Base-by-base conservation (phyloP, 2,797 vertebrate species). In the Florisuga fusca region DNA sequence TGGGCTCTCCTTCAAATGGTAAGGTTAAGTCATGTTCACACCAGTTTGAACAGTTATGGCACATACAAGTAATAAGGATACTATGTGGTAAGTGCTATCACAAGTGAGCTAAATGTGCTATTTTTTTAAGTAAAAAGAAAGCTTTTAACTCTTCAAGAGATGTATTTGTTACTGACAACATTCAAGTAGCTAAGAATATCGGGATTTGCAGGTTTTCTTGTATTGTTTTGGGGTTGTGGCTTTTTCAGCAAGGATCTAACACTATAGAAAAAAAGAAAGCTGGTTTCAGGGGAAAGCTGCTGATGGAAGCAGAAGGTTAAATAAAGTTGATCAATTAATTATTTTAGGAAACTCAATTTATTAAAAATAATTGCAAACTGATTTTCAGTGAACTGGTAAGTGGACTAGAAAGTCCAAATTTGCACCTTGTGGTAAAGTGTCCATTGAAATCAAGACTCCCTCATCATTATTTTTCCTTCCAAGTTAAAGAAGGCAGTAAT, bases 201-300 rank as follows among this genome's bases (percentile, higher is more conserved):
- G 7, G 2, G 2, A 19, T 74, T 23, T 18, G 23, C 16, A 8
- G 10, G 16, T 61, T 8, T 5, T 16, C 3, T 3, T 8, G 29
- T 7, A 48, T 50, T 45, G 33, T 46, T 46, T 29, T 53, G 51
- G 48, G 48, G 23, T 26, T 51, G 50, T 25, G 5, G 15, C 21
- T 50, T 34, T n/a, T 23, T 18, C 7, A 58, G n/a, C 34, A 19
- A 80, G 33, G 11, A 57, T 19, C 3, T 2, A 61, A 71, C 9
- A 33, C 10, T 36, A 43, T 0, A 75, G 17, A n/a, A 63, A 87
- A 9, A 25, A 68, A 57, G 25, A 84, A 88, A 78, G 83, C 14
- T 14, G 15, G 71, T 29, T 54, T 66, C 7, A 76, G 26, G 14
- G 16, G 7, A 38, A 71, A 34, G 16, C 14, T 64, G 33, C 14